These are phyloP conservation scores for Cetonia aurata DNA, from an alignment of 2,888 invertebrate species.

Conservation along the genomic window DNA sequence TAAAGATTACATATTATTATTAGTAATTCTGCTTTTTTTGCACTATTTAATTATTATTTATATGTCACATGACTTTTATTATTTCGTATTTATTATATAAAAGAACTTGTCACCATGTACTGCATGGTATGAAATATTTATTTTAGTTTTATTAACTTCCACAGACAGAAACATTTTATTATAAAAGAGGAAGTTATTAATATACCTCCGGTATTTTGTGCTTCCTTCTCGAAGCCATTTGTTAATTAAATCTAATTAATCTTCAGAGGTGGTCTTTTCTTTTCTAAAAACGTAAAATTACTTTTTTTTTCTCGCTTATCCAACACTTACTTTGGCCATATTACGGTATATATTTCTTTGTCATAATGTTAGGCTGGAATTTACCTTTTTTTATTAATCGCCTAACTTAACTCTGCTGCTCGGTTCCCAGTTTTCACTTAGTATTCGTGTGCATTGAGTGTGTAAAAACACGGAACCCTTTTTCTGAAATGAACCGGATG, in stretches of 20 bases:
- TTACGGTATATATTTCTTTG: slow-evolving; percentile 46
- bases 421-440: slow-evolving; percentile 22
- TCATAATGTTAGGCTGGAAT: slow-evolving; percentile 42
- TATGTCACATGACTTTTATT: no score
- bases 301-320: slow-evolving; percentile 38
- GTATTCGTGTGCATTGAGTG: slow-evolving; percentile 37
- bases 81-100: no score
- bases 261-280: slow-evolving; percentile 44
- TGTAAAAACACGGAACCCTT: slow-evolving; percentile 32
- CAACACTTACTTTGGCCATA: slow-evolving; percentile 46
- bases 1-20: no score
- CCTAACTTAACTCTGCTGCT: slow-evolving; percentile 31
- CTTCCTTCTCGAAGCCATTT: slow-evolving; percentile 56
- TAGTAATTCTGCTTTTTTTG: no score
- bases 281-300: slow-evolving; percentile 34
- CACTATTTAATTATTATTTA: no score
- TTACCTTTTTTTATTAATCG: slow-evolving; percentile 44
- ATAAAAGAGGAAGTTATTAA: slow-evolving; percentile 52
- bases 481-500: slow-evolving; percentile 7
- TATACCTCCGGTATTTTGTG: slow-evolving; percentile 55
- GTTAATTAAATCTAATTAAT: slow-evolving; percentile 62
- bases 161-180: neutral
- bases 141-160: no score
- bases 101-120: no score
- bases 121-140: no score